Percentiles rank a stretch among this genome's conserved stretches.
Evolutionary conservation across 2,888 invertebrate genomes (phyloP).

Genomic region (Erebia epiphron): DNA sequence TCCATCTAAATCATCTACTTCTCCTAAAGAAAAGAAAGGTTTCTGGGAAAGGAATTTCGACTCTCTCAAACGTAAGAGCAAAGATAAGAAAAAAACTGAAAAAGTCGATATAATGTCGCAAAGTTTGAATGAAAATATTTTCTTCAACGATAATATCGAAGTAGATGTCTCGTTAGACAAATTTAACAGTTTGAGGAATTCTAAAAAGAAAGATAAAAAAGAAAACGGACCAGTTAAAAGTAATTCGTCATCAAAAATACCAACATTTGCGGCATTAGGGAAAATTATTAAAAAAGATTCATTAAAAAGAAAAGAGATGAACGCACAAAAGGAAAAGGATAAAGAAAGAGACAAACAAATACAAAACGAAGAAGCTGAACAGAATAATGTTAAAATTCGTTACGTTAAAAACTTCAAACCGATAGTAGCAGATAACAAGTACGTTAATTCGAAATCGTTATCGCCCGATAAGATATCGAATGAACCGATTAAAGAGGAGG

Average conservation of each 20-base stretch:
- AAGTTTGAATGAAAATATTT: conserved; percentile 80
- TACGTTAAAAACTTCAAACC: conserved; percentile 73
- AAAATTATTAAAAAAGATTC: conserved; percentile 80
- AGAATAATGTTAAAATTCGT: conserved; percentile 53
- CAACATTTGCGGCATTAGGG: conserved; percentile 75
- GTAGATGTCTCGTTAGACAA: conserved; percentile 66
- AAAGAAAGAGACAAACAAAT: conserved; percentile 29
- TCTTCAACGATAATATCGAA: conserved; percentile 77
- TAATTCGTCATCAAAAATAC: conserved; percentile 75
- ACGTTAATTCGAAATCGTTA: conserved; percentile 69
- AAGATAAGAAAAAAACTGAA: conserved; percentile 69
- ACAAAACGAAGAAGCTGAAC: conserved; percentile 51
- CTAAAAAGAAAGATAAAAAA: conserved; percentile 71
- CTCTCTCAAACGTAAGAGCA: conserved; percentile 71
- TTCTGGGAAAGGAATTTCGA: conserved; percentile 82
- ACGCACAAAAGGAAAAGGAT: conserved; percentile 48
- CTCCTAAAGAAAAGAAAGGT: conserved; percentile 77
- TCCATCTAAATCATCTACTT: conserved; percentile 71
- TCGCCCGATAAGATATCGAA: conserved; percentile 67
- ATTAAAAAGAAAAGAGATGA: conserved; percentile 60
- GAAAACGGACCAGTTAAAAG: conserved; percentile 65
- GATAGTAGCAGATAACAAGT: conserved; percentile 66
- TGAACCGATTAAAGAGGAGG: conserved; percentile 61
- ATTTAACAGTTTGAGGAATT: conserved; percentile 72
- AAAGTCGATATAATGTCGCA: conserved; percentile 79